phyloP scores from a whole-genome alignment of 2,797 vertebrate species.

The Kryptopterus vitreolus region DNA sequence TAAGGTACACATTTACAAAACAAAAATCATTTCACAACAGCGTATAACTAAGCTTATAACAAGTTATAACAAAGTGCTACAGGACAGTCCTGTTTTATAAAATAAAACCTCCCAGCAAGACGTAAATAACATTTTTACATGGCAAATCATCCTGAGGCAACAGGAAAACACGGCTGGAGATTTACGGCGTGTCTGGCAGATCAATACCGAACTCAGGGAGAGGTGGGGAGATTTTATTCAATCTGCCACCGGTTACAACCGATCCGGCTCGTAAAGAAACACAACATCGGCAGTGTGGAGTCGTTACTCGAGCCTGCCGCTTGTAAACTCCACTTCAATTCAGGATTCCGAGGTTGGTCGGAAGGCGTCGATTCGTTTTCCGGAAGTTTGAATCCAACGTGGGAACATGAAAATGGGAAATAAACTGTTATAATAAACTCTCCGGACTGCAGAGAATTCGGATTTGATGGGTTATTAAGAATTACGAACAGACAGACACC shows the following conservation, averaged over 20 bases:
- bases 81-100: background rate
- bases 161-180: background rate
- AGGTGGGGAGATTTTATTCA: slow-evolving; percentile 7
- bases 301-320: background rate
- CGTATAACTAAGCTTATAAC: slow-evolving; percentile 3
- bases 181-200: background rate
- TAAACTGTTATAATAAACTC: background rate
- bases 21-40: background rate
- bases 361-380: background rate
- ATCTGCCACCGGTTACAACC: background rate
- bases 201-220: background rate
- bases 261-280: slow-evolving; percentile 13
- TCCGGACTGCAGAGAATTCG: background rate
- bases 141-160: background rate
- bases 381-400: background rate
- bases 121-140: background rate
- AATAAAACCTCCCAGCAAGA: background rate
- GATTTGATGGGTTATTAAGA: background rate
- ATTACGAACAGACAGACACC: background rate
- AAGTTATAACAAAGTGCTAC: slow-evolving; percentile 1
- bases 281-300: background rate
- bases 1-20: background rate
- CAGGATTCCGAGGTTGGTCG: background rate
- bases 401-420: background rate
- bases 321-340: background rate